Percentiles rank a stretch among this genome's conserved stretches.
Evolutionary conservation across 1,140 invertebrate species (phyloP).

Genomic region (Harlomillsia oculata): DNA sequence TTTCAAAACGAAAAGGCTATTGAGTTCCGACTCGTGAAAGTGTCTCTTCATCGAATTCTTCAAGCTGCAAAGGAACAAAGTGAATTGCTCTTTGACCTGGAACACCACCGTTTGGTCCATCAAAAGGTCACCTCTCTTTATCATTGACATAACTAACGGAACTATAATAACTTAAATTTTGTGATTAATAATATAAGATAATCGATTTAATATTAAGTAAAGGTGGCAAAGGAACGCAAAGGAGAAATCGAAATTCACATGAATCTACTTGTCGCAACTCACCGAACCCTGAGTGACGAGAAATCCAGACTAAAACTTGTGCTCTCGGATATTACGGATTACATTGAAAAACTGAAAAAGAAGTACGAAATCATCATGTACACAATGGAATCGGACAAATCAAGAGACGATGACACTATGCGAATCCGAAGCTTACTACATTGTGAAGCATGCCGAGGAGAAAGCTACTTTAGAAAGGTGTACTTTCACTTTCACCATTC

Average conservation of each 20-base stretch:
- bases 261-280: constrained; percentile 37
- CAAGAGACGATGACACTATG: constrained; percentile 48
- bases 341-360: constrained; percentile 52
- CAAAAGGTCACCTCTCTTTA: no score
- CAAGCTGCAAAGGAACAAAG: not conserved
- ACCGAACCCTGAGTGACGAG: constrained; percentile 48
- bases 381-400: constrained; percentile 36
- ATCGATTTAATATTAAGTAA: not conserved
- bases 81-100: constrained; percentile 8
- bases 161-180: not conserved
- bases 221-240: constrained; percentile 18
- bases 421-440: constrained; percentile 54
- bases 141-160: constrained; percentile 8
- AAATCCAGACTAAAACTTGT: constrained; percentile 47
- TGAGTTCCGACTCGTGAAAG: constrained; percentile 15
- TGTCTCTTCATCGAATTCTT: constrained; percentile 4
- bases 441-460: constrained; percentile 46
- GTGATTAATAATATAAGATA: not conserved
- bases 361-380: constrained; percentile 39
- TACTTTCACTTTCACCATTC: not conserved
- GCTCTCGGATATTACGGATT: constrained; percentile 47
- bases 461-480: constrained; percentile 16
- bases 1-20: constrained; percentile 6
- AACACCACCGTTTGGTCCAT: constrained; percentile 18
- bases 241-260: constrained; percentile 22